These are phyloP conservation scores for Holacanthella duospinosa DNA, from an alignment of 2,888 invertebrate species.

Conservation along the genomic window DNA sequence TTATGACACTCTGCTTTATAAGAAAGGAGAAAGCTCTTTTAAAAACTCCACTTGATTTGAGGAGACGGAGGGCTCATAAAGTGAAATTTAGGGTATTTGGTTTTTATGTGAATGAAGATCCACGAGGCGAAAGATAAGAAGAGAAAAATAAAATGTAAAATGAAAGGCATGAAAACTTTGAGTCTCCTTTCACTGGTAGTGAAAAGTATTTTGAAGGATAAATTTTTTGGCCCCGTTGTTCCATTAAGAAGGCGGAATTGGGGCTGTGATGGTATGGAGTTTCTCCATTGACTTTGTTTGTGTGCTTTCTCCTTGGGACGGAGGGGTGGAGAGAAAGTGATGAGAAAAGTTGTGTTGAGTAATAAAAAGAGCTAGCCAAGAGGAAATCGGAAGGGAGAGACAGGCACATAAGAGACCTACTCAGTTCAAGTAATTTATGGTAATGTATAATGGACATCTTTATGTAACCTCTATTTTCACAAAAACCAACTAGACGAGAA, in stretches of 20 bases:
- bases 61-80: too few relatives aligned
- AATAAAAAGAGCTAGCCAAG: background rate
- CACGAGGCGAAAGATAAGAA: background rate
- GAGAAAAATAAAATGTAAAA: background rate
- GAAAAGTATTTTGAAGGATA: too few relatives aligned
- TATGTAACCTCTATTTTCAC: background rate
- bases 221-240: too few relatives aligned
- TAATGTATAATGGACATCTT: background rate
- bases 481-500: background rate
- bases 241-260: too few relatives aligned
- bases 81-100: too few relatives aligned
- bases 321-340: background rate
- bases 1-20: too few relatives aligned
- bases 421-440: background rate
- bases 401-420: background rate
- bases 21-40: too few relatives aligned
- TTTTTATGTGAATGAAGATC: too few relatives aligned
- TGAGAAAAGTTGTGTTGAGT: background rate
- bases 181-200: too few relatives aligned
- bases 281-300: too few relatives aligned
- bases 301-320: too few relatives aligned
- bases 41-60: too few relatives aligned
- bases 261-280: background rate
- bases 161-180: background rate
- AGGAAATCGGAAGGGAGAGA: background rate